These are phyloP conservation scores for Philereme transversata DNA, from an alignment of 2,888 invertebrate species.

Conservation along the genomic window DNA sequence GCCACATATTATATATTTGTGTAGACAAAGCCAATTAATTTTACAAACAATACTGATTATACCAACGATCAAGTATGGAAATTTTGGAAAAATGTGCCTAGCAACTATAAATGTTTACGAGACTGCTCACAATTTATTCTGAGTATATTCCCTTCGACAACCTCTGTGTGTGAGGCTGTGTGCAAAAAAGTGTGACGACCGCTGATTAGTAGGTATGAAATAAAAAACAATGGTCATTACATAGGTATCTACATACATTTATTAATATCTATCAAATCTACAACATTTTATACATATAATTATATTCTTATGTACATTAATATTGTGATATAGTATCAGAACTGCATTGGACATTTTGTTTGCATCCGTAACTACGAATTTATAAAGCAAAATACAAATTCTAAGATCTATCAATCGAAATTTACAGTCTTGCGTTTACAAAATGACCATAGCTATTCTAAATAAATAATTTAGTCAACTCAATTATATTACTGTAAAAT, in stretches of 20 bases:
- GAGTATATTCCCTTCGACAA: too few species aligned
- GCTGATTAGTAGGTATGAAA: conserved; percentile 2
- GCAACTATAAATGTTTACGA: too few species aligned
- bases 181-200: too few species aligned
- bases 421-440: conserved; percentile 9
- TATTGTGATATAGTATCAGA: not conserved
- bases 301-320: conserved; percentile 23
- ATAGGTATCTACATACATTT: conserved; percentile 31
- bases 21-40: too few species aligned
- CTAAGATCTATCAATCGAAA: conserved; percentile 13
- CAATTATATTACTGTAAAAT: not conserved
- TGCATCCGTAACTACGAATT: conserved; percentile 26
- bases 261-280: conserved; percentile 53
- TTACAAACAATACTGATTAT: too few species aligned
- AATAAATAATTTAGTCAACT: conserved; percentile 1
- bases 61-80: too few species aligned
- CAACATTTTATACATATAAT: conserved; percentile 54
- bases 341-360: conserved; percentile 8
- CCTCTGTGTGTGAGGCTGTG: too few species aligned
- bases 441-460: conserved; percentile 1
- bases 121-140: too few species aligned
- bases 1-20: too few species aligned
- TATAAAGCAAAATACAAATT: conserved; percentile 9
- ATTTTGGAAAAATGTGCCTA: too few species aligned
- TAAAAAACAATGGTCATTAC: conserved; percentile 38